Base-by-base conservation (phyloP, 2,797 vertebrate genomes). In the Sebastes steindachneri region DNA sequence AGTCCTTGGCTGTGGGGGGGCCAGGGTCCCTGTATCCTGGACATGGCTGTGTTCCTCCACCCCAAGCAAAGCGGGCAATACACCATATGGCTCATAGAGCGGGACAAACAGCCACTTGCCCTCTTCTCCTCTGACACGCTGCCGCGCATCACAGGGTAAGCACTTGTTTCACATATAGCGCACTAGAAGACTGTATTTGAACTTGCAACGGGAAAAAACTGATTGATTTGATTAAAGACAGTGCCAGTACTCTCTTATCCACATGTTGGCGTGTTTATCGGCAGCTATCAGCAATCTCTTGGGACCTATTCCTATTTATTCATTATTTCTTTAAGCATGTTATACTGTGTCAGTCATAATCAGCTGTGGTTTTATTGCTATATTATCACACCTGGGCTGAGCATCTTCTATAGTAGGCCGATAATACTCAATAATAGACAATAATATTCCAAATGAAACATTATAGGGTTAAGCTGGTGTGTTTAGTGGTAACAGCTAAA, bases 101-200 rank as follows among this genome's bases (percentile, higher is more conserved):
- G 96, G 57, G 95, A 96, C 90, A 95, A 96, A 88, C 79, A 82
- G 1, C 94, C 94, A 0, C 83, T 93, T 10, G 78, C 90, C 58
- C 92, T 96, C 79, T 93, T 96, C 84, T 95, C 95, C 68, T 96
- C 95, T 0, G 93, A 95, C 79, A 92, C 94, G 1, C 84, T 95
- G 59, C 95, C 95, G 1, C 93, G 75, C 80, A 94, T 95, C 86
- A 94, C 94, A 14, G 96, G 96, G 96, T 96, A 90, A 95, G 96
- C 29, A 4, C 23, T 29, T 19, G 3, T 77, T 71, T 71, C 37
- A 26, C 4, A 3, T 45, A 17, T 2, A 4, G 4, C 12, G n/a
- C 10, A n/a, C 4, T 11, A 54, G n/a, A 54, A 23, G 4, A 26
- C 14, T 37, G 26, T 3, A 28, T 55, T 4, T 35, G 6, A 35